Conservation (phyloP, 2,888 invertebrate species). For the Zhengitettix transpicula region DNA sequence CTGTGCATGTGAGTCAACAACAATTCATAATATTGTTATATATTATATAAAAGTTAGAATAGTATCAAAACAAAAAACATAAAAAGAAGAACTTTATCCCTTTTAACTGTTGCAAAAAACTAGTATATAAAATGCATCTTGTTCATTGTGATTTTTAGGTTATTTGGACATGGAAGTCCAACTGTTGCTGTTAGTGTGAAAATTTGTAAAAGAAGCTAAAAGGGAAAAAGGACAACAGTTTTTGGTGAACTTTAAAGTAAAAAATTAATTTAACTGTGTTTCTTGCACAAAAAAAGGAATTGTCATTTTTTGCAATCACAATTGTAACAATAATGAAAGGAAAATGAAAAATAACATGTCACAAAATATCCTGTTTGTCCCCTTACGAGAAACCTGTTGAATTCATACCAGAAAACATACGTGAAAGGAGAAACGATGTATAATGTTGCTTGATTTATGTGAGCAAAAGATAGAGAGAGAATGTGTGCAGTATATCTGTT, state of each 20-base stretch:
- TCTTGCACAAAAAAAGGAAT: slow-evolving; percentile 1
- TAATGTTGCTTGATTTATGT: slow-evolving; percentile 26
- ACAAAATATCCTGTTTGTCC: neutral
- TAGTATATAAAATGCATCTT: slow-evolving; percentile 19
- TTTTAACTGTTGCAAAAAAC: slow-evolving; percentile 17
- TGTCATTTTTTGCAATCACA: slow-evolving; percentile 1
- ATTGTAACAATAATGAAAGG: slow-evolving; percentile 4
- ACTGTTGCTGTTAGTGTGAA: slow-evolving; percentile 13
- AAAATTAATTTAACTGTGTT: neutral
- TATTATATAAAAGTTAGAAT: slow-evolving; percentile 18
- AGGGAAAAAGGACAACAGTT: too few relatives aligned
- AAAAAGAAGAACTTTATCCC: slow-evolving; percentile 15
- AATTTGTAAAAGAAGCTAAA: slow-evolving; percentile 1
- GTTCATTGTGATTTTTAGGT: slow-evolving; percentile 25
- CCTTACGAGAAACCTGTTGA: slow-evolving; percentile 6
- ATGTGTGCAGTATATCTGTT: slow-evolving; percentile 13
- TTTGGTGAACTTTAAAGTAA: too few relatives aligned
- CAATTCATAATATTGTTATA: slow-evolving; percentile 35
- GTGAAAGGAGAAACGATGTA: slow-evolving; percentile 20
- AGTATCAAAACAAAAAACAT: slow-evolving; percentile 10
- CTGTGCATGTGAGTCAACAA: slow-evolving; percentile 28
- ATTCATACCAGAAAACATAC: slow-evolving; percentile 16
- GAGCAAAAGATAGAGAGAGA: slow-evolving; percentile 1
- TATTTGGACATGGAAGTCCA: slow-evolving; percentile 19
- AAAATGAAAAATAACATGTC: slow-evolving; percentile 1